Base-by-base conservation (phyloP, 2,888 invertebrate species). In the Hirtodrosophila duncani region DNA sequence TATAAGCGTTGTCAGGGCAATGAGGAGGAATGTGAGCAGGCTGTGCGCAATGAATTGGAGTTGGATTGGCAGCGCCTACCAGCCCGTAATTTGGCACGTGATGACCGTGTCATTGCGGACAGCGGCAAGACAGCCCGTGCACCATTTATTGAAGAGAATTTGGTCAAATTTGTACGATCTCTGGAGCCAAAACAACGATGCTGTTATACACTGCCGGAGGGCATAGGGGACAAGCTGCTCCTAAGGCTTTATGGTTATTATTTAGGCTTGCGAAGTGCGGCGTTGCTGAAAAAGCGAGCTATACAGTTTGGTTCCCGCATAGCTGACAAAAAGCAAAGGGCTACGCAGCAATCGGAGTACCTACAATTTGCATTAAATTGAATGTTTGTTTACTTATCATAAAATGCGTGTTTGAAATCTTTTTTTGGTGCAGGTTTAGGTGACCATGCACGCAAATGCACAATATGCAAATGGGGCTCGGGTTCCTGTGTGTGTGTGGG, bases 261-360 rank as follows among this genome's bases (percentile, higher is more conserved):
- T 55, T 84, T 95, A 23, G 93, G 94, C 1, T 87, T 95, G 23
- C 84, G 83, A 57, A 86, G 88, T 41, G 91, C 91, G 3, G 91
- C 92, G 3, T 85, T 86, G 29, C 90, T 95, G 36, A 95, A 95
- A 29, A 99, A 99, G 87, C 88, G 97, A 83, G 99, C 99, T 0
- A 91, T 99, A 69, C 99, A 99, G 85, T 99, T 99, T 89, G 99
- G 99, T 7, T 96, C 97, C 0, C 90, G 96, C 82, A 97, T 99
- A 81, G 99, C 97, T 3, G 94, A 96, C 85, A 91, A 91, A 34
- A 95, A 94, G 84, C 95, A 97, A 88, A 96, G 95, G 84, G 98
- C 94, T 2, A 90, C 91, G 79, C 92, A 95, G 83, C 78, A 91
- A 49, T 96, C 96, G 0, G n/a, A 30, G 0, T 64, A 63, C 29